A percentile compares a stretch with the other conserved stretches of the same genome.
Evolutionary conservation across 2,888 invertebrate species (phyloP).

Genomic region (Ectemnius continuus): DNA sequence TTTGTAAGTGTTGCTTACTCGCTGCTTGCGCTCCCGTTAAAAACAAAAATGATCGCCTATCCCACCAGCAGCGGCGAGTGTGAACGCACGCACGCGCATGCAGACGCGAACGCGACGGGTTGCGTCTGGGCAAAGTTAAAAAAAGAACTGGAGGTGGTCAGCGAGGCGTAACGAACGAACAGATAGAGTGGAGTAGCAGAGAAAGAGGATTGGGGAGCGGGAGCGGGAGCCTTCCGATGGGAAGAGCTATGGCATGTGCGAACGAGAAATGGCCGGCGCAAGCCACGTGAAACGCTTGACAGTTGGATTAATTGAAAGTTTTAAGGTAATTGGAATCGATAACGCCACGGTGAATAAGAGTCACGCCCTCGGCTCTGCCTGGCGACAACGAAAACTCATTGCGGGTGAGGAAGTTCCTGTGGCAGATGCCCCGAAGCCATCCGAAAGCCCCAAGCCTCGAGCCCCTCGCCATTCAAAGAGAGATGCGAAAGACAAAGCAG

Average conservation of each 20-base stretch:
- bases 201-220: too few species aligned
- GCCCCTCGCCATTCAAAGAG: neutral
- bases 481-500: conserved; percentile 23
- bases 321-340: conserved; percentile 71
- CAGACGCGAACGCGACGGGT: neutral
- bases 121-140: conserved; percentile 16
- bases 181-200: conserved; percentile 59
- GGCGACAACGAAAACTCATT: neutral
- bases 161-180: conserved; percentile 72
- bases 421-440: conserved; percentile 4
- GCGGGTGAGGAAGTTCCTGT: conserved; percentile 28
- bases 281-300: conserved; percentile 62
- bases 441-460: neutral
- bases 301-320: conserved; percentile 72
- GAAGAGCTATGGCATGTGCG: conserved; percentile 54
- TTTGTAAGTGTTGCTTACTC: conserved; percentile 50
- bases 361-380: conserved; percentile 10
- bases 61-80: neutral
- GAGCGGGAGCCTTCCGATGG: conserved; percentile 38
- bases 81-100: conserved; percentile 12
- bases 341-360: conserved; percentile 55
- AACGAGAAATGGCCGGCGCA: conserved; percentile 52
- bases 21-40: too few species aligned
- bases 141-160: conserved; percentile 71
- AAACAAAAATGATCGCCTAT: too few species aligned